Percentiles rank a stretch among this genome's conserved stretches.
Evolutionary conservation across 2,113 vertebrate species (phyloP).

Genomic region (Rattus rattus): DNA sequence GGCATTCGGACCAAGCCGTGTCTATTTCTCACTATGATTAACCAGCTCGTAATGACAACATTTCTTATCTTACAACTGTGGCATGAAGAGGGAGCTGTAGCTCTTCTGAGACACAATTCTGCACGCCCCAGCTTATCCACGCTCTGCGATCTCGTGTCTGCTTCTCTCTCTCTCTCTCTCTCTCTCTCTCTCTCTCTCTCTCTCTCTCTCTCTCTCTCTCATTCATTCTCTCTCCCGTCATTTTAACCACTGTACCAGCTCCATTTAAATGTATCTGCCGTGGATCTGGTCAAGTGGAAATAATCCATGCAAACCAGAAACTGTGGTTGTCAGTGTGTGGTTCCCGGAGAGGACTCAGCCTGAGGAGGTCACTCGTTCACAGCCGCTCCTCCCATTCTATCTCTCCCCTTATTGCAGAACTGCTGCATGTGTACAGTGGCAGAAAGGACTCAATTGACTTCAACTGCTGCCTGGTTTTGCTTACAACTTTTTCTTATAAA

Average conservation of each 20-base stretch:
- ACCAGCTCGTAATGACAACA: conserved; percentile 74
- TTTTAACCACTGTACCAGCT: conserved; percentile 91
- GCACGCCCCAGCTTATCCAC: conserved; percentile 80
- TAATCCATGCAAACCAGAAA: conserved; percentile 98
- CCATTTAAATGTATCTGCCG: conserved; percentile 96
- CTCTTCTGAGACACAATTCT: conserved; percentile 91
- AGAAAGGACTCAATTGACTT: conserved; percentile 92
- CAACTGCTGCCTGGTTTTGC: conserved; percentile 87
- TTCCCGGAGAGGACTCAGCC: conserved; percentile 94
- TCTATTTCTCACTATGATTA: conserved; percentile 69
- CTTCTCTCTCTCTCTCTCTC: conserved; percentile 75
- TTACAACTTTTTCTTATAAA: conserved; percentile 87
- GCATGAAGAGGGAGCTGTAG: conserved; percentile 99
- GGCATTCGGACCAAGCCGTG: conserved; percentile 35
- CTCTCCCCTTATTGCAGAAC: conserved; percentile 88
- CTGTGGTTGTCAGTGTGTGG: conserved; percentile 92
- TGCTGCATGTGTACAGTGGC: conserved; percentile 88
- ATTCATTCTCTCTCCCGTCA: conserved; percentile 79
- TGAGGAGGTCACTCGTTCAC: conserved; percentile 93
- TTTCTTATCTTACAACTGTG: conserved; percentile 89
- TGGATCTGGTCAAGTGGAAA: conserved; percentile 96
- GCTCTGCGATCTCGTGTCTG: conserved; percentile 83
- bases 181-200: conserved; percentile 67
- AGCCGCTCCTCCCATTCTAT: conserved; percentile 90
- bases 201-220: conserved; percentile 80